Evolutionary conservation across 2,888 invertebrate species (phyloP), one percentile per base, ranked within the genome.

Genomic region (Ctena decussata): DNA sequence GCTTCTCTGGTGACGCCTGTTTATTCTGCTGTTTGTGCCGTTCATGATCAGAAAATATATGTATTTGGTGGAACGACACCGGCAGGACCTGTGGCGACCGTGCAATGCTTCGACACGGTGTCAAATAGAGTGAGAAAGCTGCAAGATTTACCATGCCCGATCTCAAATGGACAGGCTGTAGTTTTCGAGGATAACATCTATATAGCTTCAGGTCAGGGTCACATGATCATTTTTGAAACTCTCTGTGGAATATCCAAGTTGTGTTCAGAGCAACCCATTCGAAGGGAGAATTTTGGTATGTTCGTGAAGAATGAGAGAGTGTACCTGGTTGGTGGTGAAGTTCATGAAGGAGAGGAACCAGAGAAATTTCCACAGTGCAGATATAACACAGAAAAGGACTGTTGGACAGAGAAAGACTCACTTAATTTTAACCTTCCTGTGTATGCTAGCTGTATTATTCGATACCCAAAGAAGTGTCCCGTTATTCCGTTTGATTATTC

Each of bases 121-220:
- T 82, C 69, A n/a, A 80, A 78, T 27, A 60, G n/a, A 35, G 60
- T 85, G 3, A n/a, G 21, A 18, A 60, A 53, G 12, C 76, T 89
- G 2, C 39, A 32, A 0, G 82, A 89, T 72, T 73, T 89, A 49
- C 89, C 86, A 6, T 80, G 78, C 46, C 70, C 86, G 12, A 82
- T 84, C 46, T 80, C 77, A 27, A 75, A 81, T 0, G 86, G 89
- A 24, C 82, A 77, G 18, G 84, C 77, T 6, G 89, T 86, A 44
- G 80, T 80, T 24, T 74, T 84, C 24, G 72, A 77, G 27, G 70
- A 86, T 35, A 46, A 41, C 6, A 84, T 89, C 21, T 89, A 78
- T 60, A 86, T 89, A 53, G 86, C 89, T 30, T 81, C 89, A 12
- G 78, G 80, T 39, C 86, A 89, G 78, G 86, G 89, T 80, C 89